Conservation (phyloP, 1,140 invertebrate genomes). For the Sitobion miscanthi region DNA sequence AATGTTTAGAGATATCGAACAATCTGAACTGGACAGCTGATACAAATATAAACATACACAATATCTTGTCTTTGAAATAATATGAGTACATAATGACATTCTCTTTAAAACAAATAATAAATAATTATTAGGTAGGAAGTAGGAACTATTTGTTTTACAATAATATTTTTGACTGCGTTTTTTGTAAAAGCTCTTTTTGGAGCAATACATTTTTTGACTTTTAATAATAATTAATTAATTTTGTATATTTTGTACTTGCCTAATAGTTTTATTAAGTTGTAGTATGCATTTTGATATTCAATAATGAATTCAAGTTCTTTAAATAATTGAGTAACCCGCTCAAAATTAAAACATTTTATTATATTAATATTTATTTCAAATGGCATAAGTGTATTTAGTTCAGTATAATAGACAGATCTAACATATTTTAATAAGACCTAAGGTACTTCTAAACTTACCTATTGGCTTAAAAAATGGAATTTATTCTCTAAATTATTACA, state of each 20-base stretch:
- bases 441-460: not conserved
- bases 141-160: too few species aligned
- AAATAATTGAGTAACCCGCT: not conserved
- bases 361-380: too few species aligned
- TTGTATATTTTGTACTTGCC: not conserved
- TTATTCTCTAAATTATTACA: not conserved
- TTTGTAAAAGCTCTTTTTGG: too few species aligned
- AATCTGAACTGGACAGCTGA: not conserved
- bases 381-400: too few species aligned
- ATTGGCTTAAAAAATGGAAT: not conserved
- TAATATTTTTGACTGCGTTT: too few species aligned
- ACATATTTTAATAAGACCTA: not conserved
- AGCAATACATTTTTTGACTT: too few species aligned
- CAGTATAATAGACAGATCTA: not conserved
- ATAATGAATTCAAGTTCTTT: not conserved
- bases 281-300: not conserved
- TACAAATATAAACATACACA: not conserved
- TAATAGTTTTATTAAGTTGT: not conserved
- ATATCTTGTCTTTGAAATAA: too few species aligned
- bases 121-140: too few species aligned
- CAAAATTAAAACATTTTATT: not conserved
- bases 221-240: not conserved
- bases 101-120: not conserved
- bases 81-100: not conserved
- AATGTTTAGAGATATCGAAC: too few species aligned